Percentiles rank a stretch among this genome's conserved stretches.
phyloP scores from a whole-genome alignment of 2,888 invertebrate genomes.

The Gibbula magus region DNA sequence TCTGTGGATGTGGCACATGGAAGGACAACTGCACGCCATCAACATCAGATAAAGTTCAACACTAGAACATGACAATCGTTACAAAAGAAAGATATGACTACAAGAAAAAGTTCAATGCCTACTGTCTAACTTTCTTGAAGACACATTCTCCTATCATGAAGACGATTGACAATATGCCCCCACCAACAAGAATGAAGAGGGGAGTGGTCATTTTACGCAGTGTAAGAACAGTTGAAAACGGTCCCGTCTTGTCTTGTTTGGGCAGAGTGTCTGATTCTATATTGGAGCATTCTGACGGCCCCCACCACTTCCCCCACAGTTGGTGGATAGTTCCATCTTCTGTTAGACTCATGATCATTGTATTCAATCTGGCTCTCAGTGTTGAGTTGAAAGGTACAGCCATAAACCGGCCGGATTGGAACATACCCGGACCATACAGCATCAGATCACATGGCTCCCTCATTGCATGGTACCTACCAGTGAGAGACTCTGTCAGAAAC shows the following conservation, averaged over 20 bases:
- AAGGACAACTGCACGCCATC: no score
- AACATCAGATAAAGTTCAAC: no score
- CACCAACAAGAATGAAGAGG: background rate
- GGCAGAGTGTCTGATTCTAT: background rate
- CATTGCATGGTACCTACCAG: conserved; percentile 33
- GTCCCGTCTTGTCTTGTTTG: background rate
- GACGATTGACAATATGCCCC: background rate
- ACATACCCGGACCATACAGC: conserved; percentile 28
- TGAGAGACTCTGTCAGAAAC: conserved; percentile 33
- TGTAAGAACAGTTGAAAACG: background rate
- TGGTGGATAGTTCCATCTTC: background rate
- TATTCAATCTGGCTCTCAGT: background rate
- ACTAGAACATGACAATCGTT: no score
- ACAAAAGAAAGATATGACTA: no score
- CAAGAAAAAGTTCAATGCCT: background rate
- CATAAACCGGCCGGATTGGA: background rate
- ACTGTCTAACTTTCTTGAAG: background rate
- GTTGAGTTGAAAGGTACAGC: background rate
- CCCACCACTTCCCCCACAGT: background rate
- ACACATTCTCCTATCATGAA: background rate
- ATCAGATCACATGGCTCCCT: conserved; percentile 35
- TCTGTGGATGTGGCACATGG: no score
- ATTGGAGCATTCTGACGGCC: background rate
- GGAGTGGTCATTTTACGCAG: background rate
- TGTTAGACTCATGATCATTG: background rate